Evolutionary conservation across 2,113 vertebrate species (phyloP).

Genomic region (Telmatochromis bifrenatus): DNA sequence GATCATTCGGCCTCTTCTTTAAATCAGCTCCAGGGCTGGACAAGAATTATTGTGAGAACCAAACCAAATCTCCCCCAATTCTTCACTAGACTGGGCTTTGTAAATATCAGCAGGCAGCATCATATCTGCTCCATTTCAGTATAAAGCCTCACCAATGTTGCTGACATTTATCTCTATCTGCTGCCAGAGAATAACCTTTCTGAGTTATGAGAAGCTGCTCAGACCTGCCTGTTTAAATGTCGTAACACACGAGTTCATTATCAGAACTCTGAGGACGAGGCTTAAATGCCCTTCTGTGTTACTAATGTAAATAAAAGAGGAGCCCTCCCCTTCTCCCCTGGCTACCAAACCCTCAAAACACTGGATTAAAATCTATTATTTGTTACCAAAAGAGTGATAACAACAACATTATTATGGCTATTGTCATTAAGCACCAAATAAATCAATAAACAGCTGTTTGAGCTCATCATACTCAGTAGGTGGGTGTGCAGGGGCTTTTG

Average conservation of each 20-base stretch:
- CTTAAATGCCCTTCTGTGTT: constrained; percentile 36
- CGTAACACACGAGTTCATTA: constrained; percentile 57
- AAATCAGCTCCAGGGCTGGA: neutral
- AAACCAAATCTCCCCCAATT: neutral
- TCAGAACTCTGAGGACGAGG: constrained; percentile 12
- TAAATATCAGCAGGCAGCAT: constrained; percentile 55
- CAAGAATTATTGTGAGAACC: neutral
- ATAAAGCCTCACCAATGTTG: constrained; percentile 23
- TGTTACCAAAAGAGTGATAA: neutral
- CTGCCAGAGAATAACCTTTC: constrained; percentile 61
- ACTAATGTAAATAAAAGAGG: constrained; percentile 22
- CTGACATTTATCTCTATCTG: constrained; percentile 64
- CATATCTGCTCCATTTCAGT: constrained; percentile 43
- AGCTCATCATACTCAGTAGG: neutral
- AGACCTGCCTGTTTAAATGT: constrained; percentile 58
- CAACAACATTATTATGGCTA: neutral
- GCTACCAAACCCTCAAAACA: neutral
- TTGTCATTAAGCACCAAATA: neutral
- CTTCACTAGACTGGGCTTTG: constrained; percentile 3
- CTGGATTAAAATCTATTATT: neutral
- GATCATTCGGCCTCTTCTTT: neutral
- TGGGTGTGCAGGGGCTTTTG: neutral
- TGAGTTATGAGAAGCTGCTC: constrained; percentile 55
- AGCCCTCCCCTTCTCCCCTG: neutral
- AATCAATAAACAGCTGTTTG: constrained; percentile 2